Evolutionary conservation across 1,140 invertebrate species (phyloP).

Genomic region (Phymastichus coffea): DNA sequence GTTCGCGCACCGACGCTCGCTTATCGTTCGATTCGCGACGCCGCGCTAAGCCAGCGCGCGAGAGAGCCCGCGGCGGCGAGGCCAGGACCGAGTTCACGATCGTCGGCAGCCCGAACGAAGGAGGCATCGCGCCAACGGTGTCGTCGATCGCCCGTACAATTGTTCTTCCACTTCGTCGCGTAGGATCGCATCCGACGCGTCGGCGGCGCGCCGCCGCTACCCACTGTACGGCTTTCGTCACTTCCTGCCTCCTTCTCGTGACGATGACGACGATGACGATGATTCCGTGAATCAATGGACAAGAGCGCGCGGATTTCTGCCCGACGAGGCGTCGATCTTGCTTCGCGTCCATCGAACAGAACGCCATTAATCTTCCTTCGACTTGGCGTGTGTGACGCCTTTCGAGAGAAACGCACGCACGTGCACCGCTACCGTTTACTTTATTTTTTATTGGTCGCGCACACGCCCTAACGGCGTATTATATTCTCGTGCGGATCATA

Average conservation of each 20-base stretch:
- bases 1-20: too few species aligned
- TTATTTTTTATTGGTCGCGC: too few species aligned
- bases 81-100: too few species aligned
- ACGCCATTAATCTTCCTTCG: too few species aligned
- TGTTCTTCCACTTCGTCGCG: background rate
- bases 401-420: background rate
- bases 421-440: too few species aligned
- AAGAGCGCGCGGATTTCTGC: background rate
- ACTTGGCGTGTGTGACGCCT: background rate
- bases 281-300: background rate
- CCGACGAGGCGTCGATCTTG: background rate
- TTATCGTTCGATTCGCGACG: background rate
- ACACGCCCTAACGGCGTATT: too few species aligned
- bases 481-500: too few species aligned
- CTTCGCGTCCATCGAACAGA: background rate
- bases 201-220: background rate
- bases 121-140: background rate
- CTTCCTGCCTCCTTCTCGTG: constrained; percentile 11
- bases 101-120: too few species aligned
- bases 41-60: too few species aligned
- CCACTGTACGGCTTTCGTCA: constrained; percentile 15
- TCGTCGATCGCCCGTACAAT: constrained; percentile 3
- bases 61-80: too few species aligned
- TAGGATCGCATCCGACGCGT: constrained; percentile 20
- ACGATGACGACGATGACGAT: background rate